phyloP scores from a whole-genome alignment of 2,797 vertebrate genomes.

The Enteromius fasciolatus region DNA sequence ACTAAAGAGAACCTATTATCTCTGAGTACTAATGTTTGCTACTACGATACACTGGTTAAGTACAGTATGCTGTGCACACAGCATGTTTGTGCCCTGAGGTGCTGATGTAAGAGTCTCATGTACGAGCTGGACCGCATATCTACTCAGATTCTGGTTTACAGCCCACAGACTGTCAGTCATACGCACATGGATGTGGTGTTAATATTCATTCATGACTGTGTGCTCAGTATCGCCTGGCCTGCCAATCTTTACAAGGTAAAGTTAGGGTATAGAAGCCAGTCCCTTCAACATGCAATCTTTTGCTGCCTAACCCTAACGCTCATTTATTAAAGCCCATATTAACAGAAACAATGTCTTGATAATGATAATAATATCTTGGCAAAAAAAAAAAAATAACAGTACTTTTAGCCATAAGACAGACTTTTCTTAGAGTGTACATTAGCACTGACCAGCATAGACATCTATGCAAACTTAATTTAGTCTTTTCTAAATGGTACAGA shows the following conservation, averaged over 20 bases:
- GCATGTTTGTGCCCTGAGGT: slow-evolving; percentile 6
- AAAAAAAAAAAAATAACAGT: background rate
- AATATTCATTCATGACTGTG: slow-evolving; percentile 8
- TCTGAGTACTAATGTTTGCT: background rate
- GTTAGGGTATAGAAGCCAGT: background rate
- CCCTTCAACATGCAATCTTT: background rate
- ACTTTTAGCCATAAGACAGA: background rate
- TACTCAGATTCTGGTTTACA: slow-evolving; percentile 11
- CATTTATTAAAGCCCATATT: background rate
- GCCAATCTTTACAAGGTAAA: slow-evolving; percentile 9
- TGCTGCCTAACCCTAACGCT: too few relatives aligned
- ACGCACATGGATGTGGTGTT: background rate
- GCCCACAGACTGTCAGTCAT: slow-evolving; percentile 14
- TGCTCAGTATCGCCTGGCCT: background rate
- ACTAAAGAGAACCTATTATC: background rate
- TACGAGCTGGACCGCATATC: slow-evolving; percentile 4
- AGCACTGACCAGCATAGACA: background rate
- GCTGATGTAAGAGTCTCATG: background rate
- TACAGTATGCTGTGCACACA: background rate
- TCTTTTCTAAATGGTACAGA: background rate
- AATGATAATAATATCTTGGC: background rate
- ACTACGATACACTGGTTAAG: background rate
- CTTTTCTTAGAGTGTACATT: background rate
- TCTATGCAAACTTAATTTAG: background rate
- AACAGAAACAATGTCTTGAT: background rate